These are phyloP conservation scores for Torymus auratus DNA, from an alignment of 2,888 invertebrate species.

Conservation along the genomic window DNA sequence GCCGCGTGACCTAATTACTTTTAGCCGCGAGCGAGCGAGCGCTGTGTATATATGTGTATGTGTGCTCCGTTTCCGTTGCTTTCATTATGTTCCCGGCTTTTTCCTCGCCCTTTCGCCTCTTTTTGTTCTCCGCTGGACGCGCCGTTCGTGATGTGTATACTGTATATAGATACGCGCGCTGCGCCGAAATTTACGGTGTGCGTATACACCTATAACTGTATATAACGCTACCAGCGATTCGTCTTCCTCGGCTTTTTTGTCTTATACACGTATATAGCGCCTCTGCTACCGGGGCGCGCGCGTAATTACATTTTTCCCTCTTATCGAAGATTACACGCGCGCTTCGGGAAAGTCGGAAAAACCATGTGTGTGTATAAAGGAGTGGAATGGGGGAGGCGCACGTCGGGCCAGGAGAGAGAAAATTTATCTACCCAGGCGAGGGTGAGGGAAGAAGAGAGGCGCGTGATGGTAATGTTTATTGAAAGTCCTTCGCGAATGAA, in stretches of 20 bases:
- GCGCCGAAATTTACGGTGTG: too few relatives aligned
- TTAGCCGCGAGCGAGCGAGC: constrained; percentile 3
- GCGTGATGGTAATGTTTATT: constrained; percentile 50
- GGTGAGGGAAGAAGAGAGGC: background rate
- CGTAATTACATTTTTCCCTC: constrained; percentile 62
- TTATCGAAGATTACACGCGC: constrained; percentile 9
- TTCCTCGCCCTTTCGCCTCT: constrained; percentile 1
- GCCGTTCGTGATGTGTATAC: background rate
- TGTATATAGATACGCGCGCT: too few relatives aligned
- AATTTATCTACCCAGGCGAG: constrained; percentile 16
- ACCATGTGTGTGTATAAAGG: background rate
- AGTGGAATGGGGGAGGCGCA: constrained; percentile 2
- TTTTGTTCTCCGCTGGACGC: background rate
- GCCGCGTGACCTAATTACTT: constrained; percentile 57
- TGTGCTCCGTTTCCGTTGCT: constrained; percentile 32
- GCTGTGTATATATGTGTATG: background rate
- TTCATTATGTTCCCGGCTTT: constrained; percentile 15
- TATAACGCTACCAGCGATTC: constrained; percentile 4
- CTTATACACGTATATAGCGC: background rate
- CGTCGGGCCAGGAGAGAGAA: constrained; percentile 32
- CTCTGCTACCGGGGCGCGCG: background rate
- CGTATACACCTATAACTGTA: too few relatives aligned
- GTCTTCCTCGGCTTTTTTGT: constrained; percentile 42
- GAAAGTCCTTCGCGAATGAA: constrained; percentile 55
- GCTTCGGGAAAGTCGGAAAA: background rate